Conservation (phyloP, 2,888 invertebrate species). For the Hoplodrina ambigua region DNA sequence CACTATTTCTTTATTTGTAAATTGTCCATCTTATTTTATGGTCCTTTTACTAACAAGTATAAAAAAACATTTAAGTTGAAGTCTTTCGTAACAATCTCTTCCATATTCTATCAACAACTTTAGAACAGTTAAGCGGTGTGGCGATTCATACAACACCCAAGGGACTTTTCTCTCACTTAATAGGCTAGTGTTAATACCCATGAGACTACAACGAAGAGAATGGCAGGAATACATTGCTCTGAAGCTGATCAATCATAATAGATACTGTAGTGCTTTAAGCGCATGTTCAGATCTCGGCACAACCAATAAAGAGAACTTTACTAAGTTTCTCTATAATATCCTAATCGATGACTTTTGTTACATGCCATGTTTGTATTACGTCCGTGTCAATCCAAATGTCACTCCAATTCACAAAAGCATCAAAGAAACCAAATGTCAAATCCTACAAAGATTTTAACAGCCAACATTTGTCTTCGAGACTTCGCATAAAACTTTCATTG, state of each 20-base stretch:
- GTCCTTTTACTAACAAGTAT: not conserved
- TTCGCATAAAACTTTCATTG: slow-evolving; percentile 52
- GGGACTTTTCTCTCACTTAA: slow-evolving; percentile 26
- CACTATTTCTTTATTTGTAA: too few species aligned
- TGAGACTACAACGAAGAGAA: slow-evolving; percentile 12
- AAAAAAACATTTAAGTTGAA: not conserved
- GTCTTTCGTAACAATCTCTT: not conserved
- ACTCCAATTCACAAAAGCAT: slow-evolving; percentile 5
- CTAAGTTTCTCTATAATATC: not conserved
- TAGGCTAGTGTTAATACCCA: slow-evolving; percentile 14
- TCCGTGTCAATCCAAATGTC: slow-evolving; percentile 7
- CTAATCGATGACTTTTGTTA: not conserved
- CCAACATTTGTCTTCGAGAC: slow-evolving; percentile 27
- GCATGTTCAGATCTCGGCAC: not conserved
- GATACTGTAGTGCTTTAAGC: not conserved
- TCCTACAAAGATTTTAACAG: slow-evolving; percentile 24
- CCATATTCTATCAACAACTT: slow-evolving; percentile 11
- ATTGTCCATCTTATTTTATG: too few species aligned
- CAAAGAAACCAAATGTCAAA: slow-evolving; percentile 24
- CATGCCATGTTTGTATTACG: not conserved
- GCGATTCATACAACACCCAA: slow-evolving; percentile 3
- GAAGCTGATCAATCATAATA: slow-evolving; percentile 4
- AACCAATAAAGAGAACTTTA: not conserved
- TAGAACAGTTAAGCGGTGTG: slow-evolving; percentile 4
- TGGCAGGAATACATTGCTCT: not conserved